phyloP scores from a whole-genome alignment of 2,113 vertebrate species.

The Nematolebias whitei region DNA sequence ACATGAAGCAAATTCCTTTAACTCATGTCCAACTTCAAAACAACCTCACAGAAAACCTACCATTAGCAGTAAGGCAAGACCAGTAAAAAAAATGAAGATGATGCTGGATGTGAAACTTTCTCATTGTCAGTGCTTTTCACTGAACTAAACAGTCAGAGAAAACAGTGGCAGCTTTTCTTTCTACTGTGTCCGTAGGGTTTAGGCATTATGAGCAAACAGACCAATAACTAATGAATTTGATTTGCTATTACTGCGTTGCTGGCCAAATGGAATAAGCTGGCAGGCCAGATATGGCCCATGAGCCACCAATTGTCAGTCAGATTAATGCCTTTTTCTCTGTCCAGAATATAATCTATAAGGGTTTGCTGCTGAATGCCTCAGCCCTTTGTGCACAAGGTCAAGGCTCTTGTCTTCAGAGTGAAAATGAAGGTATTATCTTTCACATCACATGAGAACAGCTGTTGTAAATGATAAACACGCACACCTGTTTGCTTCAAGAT shows the following conservation, averaged over 20 bases:
- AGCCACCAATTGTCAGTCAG: not conserved
- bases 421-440: conserved; percentile 72
- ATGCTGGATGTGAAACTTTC: no score
- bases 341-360: conserved; percentile 19
- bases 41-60: no score
- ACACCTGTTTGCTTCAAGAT: conserved; percentile 61
- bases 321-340: not conserved
- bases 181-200: no score
- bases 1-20: no score
- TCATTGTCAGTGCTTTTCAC: no score
- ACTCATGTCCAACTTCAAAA: no score
- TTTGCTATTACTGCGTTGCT: not conserved
- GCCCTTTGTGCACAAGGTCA: conserved; percentile 44
- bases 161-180: no score
- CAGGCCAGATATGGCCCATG: not conserved
- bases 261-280: not conserved
- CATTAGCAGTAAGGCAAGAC: no score
- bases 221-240: no score
- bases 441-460: conserved; percentile 61
- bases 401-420: conserved; percentile 46
- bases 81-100: no score
- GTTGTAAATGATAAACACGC: conserved; percentile 37
- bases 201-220: no score
- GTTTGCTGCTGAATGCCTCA: conserved; percentile 15
- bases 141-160: no score